Percentiles rank a stretch among this genome's conserved stretches.
Evolutionary conservation across 2,797 vertebrate species (phyloP).

Genomic region (Cichlasoma orientale): DNA sequence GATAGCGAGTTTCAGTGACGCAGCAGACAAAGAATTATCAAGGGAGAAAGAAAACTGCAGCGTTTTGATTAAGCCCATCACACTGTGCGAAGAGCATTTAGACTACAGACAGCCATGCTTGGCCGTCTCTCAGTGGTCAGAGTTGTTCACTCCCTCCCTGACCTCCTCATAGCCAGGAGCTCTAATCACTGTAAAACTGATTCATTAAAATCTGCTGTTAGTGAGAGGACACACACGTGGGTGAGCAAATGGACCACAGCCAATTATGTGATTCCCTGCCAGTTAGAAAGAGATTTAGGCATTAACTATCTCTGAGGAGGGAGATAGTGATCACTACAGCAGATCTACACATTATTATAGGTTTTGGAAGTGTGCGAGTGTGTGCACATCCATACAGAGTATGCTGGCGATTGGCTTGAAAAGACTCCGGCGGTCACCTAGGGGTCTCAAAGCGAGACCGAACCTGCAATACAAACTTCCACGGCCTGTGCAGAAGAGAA

Average conservation of each 20-base stretch:
- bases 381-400: constrained; percentile 11
- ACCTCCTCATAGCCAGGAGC: constrained; percentile 70
- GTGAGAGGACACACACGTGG: constrained; percentile 75
- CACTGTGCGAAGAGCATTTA: constrained; percentile 22
- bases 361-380: constrained; percentile 22
- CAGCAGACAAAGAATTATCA: constrained; percentile 55
- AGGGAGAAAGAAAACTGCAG: constrained; percentile 45
- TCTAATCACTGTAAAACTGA: constrained; percentile 79
- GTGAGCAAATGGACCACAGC: constrained; percentile 77
- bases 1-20: constrained; percentile 41
- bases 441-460: background rate
- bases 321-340: constrained; percentile 66
- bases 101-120: constrained; percentile 38
- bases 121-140: constrained; percentile 52
- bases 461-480: background rate
- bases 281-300: constrained; percentile 79
- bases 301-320: constrained; percentile 74
- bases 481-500: background rate
- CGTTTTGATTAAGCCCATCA: constrained; percentile 58
- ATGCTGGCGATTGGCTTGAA: constrained; percentile 3
- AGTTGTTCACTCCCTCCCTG: constrained; percentile 60
- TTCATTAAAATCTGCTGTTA: constrained; percentile 82
- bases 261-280: constrained; percentile 80
- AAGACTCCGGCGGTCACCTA: background rate
- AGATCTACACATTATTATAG: constrained; percentile 60